Conservation (phyloP, 1,140 invertebrate genomes). For the Papilio xuthus region DNA sequence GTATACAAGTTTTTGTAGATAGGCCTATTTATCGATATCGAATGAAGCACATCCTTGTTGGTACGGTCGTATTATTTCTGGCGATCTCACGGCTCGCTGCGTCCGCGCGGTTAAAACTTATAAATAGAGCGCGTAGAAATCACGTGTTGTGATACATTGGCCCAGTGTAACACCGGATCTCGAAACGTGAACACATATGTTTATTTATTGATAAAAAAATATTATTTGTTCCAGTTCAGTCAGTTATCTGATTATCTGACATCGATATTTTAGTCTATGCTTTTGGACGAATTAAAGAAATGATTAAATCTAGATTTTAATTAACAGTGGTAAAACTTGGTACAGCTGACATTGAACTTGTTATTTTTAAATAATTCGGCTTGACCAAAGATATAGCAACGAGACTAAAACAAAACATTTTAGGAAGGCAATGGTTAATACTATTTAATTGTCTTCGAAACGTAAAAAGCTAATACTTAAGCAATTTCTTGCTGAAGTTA, state of each 20-base stretch:
- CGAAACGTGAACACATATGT: constrained; percentile 22
- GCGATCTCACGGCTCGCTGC: constrained; percentile 47
- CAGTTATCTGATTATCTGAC: not conserved
- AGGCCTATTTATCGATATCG: constrained; percentile 43
- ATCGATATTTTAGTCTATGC: not conserved
- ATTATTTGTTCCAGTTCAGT: not conserved
- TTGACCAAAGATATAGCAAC: not conserved
- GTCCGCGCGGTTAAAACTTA: constrained; percentile 58
- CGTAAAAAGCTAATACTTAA: not conserved
- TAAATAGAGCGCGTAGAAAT: constrained; percentile 64
- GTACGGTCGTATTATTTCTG: constrained; percentile 44
- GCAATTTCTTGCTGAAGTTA: not conserved
- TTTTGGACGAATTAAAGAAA: not conserved
- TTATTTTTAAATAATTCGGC: not conserved
- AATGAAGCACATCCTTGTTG: constrained; percentile 46
- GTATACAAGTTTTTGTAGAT: too few relatives aligned
- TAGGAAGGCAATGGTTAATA: not conserved
- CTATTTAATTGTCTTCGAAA: not conserved
- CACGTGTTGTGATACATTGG: constrained; percentile 56
- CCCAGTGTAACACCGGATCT: constrained; percentile 47
- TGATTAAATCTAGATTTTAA: not conserved
- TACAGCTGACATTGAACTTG: not conserved
- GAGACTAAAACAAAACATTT: too few relatives aligned
- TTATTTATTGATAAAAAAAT: not conserved
- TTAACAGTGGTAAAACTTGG: not conserved